phyloP scores from a whole-genome alignment of 2,888 invertebrate species.

The Aelia acuminata region DNA sequence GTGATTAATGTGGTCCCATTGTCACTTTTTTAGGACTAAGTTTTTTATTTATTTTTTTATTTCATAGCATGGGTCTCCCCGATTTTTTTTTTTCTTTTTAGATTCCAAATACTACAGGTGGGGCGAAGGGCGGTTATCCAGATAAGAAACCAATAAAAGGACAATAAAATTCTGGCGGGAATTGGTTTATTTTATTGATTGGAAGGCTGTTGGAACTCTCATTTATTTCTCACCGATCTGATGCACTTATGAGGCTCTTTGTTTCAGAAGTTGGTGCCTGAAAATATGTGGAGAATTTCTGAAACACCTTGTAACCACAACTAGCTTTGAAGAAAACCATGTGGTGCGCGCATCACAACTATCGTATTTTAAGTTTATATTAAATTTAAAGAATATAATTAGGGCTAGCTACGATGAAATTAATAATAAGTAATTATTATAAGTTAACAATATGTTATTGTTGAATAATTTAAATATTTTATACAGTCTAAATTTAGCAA shows the following conservation, averaged over 20 bases:
- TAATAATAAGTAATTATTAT: no score
- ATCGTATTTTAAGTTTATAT: no score
- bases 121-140: not conserved
- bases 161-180: conserved; percentile 5
- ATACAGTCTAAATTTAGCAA: no score
- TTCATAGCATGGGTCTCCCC: conserved; percentile 2
- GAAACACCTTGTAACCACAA: not conserved
- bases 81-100: conserved; percentile 10
- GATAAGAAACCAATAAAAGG: conserved; percentile 41
- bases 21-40: conserved; percentile 23
- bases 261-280: not conserved
- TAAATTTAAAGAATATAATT: no score
- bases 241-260: not conserved
- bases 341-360: no score
- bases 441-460: no score
- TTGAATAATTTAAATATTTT: no score
- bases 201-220: not conserved
- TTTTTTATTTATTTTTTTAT: not conserved
- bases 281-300: not conserved
- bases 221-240: conserved; percentile 10
- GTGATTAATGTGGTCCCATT: conserved; percentile 34
- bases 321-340: not conserved
- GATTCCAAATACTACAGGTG: conserved; percentile 38
- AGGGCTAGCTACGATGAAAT: no score
- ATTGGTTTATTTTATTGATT: conserved; percentile 29